Evolutionary conservation across 2,888 invertebrate genomes (phyloP), one percentile per base, ranked within the genome.

Genomic region (Pasiphila rectangulata): DNA sequence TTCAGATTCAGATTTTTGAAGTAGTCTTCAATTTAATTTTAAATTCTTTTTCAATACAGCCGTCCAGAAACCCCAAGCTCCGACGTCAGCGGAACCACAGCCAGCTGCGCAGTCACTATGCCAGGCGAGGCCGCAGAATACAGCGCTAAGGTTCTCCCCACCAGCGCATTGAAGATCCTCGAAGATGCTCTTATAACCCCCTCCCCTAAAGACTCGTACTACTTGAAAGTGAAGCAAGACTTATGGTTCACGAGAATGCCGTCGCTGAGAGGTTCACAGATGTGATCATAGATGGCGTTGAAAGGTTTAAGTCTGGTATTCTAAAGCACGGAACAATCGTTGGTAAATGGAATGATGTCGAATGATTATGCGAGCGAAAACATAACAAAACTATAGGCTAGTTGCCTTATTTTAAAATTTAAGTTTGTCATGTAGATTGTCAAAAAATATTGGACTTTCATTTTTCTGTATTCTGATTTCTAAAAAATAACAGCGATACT

Each of bases 141-240:
- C 74, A 91, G 92, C 70, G 91, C 92, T 20, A 91, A 91, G 65
- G 90, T 92, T 3, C 83, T 93, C 2, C 91, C 91, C 16, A 84
- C 90, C 54, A 89, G 83, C 64, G 92, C 92, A 1, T 74, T 93
- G 54, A 90, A 90, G 61, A 85, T 90, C 12, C 83, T 93, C 37
- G 92, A 93, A 64, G 91, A 92, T 38, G 92, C 93, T 4, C 85
- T 93, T 9, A 91, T 86, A 56, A 83, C 90, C 34, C 89, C 87
- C 9, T 75, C 89, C 16, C 92, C 92, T 13, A 84, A 87, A 56
- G 91, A 92, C 66, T 73, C 83, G 19, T 89, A 89, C 67, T 87
- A 88, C 54, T 69, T 89, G 56, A 89, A 86, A 65, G 77, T 87
- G 63, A 89, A 89, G 58, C 83, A 79, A 34, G 89, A 89, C 57